Conservation (phyloP, 2,113 vertebrate genomes). For the Gulo gulo region DNA sequence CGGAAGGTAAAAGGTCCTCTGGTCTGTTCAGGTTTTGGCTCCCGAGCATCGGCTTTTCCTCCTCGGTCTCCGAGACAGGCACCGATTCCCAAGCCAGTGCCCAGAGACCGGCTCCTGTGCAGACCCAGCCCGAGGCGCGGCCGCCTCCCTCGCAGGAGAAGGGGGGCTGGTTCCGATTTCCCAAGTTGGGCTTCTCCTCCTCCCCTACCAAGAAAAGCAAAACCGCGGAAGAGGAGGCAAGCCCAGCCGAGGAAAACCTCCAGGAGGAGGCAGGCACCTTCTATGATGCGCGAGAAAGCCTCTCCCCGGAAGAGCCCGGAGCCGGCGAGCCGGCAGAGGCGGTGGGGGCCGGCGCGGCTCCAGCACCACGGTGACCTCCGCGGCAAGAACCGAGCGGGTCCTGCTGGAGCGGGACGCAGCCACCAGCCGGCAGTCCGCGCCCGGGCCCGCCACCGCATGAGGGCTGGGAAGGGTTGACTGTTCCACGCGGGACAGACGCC, state of each 20-base stretch:
- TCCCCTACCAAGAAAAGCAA: slow-evolving; percentile 78
- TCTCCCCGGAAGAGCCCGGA: slow-evolving; percentile 76
- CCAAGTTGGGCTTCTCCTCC: slow-evolving; percentile 84
- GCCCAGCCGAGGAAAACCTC: background rate
- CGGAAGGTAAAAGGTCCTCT: slow-evolving; percentile 71
- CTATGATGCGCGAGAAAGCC: slow-evolving; percentile 81
- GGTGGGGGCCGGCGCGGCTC: background rate
- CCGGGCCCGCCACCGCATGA: slow-evolving; percentile 61
- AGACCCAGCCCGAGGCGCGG: slow-evolving; percentile 52
- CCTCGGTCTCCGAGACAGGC: slow-evolving; percentile 67
- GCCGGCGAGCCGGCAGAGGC: background rate
- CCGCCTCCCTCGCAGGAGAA: slow-evolving; percentile 72
- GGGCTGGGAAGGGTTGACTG: background rate
- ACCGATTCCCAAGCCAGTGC: slow-evolving; percentile 20
- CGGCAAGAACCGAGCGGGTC: slow-evolving; percentile 78
- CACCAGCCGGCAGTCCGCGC: background rate
- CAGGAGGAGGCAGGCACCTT: slow-evolving; percentile 78
- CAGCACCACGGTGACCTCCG: slow-evolving; percentile 55
- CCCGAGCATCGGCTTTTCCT: slow-evolving; percentile 82
- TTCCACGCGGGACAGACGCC: background rate
- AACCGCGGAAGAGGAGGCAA: background rate
- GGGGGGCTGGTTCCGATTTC: slow-evolving; percentile 83
- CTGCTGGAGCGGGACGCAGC: slow-evolving; percentile 65
- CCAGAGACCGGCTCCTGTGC: slow-evolving; percentile 50
- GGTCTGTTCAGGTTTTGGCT: slow-evolving; percentile 83